Evolutionary conservation across 2,797 vertebrate species (phyloP).

Genomic region (Ficedula albicollis): DNA sequence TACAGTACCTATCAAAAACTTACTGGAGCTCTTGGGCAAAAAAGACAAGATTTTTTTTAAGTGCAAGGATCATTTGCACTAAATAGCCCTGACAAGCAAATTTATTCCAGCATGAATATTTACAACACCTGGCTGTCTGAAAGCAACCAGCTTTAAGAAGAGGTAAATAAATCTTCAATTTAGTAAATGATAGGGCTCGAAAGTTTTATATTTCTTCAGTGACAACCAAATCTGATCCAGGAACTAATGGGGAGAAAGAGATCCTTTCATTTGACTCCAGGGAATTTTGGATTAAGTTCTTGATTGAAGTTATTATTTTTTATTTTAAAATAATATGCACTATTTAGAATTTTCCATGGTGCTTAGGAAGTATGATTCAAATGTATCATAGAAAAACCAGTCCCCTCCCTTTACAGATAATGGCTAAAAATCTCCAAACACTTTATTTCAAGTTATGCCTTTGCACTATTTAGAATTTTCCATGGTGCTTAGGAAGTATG

Average conservation of each 20-base stretch:
- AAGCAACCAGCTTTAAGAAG: neutral
- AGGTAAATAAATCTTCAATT: neutral
- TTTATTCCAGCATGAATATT: neutral
- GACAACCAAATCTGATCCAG: neutral
- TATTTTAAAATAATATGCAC: neutral
- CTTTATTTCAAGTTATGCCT: neutral
- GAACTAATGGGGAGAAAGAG: neutral
- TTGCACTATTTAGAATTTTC: neutral
- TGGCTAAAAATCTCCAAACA: neutral
- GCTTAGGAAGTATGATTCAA: neutral
- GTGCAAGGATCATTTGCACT: neutral
- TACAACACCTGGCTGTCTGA: neutral
- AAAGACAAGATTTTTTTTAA: neutral
- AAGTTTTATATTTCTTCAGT: neutral
- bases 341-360: neutral
- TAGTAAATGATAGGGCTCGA: neutral
- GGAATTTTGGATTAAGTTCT: neutral
- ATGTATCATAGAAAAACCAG: accelerated
- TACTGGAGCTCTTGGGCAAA: neutral
- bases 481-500: neutral
- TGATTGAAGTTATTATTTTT: neutral
- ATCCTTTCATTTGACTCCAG: neutral
- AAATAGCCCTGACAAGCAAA: neutral
- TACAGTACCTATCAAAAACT: neutral
- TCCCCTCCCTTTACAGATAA: neutral